These are phyloP conservation scores for Brachionus koreanus DNA, from an alignment of 1,140 invertebrate genomes.

Conservation along the genomic window DNA sequence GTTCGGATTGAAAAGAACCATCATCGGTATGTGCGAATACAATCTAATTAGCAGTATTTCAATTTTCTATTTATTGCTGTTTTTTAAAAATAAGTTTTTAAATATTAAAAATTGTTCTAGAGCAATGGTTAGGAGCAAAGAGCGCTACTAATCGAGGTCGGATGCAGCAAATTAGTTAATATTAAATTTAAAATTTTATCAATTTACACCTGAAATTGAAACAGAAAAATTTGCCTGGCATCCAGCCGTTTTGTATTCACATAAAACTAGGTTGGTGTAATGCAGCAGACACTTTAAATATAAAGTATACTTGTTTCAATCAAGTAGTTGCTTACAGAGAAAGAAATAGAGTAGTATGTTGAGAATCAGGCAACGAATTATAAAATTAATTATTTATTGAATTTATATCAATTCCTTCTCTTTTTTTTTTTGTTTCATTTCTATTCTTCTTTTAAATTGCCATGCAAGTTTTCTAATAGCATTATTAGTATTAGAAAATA, in stretches of 20 bases:
- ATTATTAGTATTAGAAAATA: neutral
- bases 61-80: too few species aligned
- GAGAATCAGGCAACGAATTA: neutral
- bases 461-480: constrained; percentile 1
- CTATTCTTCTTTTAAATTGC: neutral
- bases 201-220: constrained; percentile 36
- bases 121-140: too few species aligned
- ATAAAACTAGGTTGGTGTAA: neutral
- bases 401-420: constrained; percentile 7
- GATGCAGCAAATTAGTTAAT: neutral
- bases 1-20: too few species aligned
- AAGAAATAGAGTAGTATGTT: neutral
- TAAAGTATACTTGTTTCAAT: constrained; percentile 22
- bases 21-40: too few species aligned
- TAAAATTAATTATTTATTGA: constrained; percentile 32
- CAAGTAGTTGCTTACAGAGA: neutral
- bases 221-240: neutral
- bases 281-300: neutral
- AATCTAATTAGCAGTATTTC: too few species aligned
- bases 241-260: neutral
- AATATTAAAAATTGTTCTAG: too few species aligned
- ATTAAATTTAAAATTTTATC: constrained; percentile 7
- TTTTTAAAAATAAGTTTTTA: too few species aligned
- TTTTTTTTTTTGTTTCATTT: too few species aligned
- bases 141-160: neutral